A percentile compares a stretch with the other conserved stretches of the same genome.
These are phyloP conservation scores for Trematomus bernacchii DNA, from an alignment of 2,797 vertebrate genomes.

Conservation along the genomic window DNA sequence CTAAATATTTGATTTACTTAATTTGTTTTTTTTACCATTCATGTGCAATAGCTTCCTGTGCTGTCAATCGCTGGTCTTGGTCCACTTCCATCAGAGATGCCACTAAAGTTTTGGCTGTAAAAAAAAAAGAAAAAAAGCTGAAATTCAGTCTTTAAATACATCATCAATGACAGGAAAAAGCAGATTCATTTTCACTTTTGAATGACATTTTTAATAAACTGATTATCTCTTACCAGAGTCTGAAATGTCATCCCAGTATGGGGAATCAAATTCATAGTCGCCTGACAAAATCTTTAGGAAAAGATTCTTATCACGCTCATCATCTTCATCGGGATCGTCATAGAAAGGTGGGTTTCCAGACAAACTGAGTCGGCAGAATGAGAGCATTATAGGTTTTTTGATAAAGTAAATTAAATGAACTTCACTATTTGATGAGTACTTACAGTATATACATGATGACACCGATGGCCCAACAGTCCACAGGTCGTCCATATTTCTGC, in stretches of 20 bases:
- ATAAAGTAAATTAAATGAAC: not conserved
- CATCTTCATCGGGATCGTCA: conserved; percentile 95
- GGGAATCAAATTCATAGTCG: conserved; percentile 97
- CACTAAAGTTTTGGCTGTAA: conserved; percentile 88
- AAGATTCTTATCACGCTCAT: conserved; percentile 96
- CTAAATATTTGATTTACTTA: not conserved
- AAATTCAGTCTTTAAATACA: not conserved
- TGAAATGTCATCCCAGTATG: conserved; percentile 99
- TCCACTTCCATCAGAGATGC: conserved; percentile 97
- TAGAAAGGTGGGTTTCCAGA: conserved; percentile 99
- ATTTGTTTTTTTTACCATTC: conserved; percentile 88
- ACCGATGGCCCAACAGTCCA: conserved; percentile 98
- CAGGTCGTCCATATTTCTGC: conserved; percentile 95
- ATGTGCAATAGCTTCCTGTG: conserved; percentile 96
- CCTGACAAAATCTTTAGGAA: conserved; percentile 97
- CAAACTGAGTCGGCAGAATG: conserved; percentile 80
- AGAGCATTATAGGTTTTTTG: not conserved
- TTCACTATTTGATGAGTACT: conserved; percentile 69
- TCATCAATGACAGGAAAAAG: not conserved
- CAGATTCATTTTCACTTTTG: not conserved
- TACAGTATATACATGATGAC: conserved; percentile 99
- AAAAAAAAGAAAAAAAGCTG: not conserved
- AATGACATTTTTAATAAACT: not conserved
- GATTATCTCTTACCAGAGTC: conserved; percentile 89
- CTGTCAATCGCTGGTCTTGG: conserved; percentile 95